Evolutionary conservation across 2,797 vertebrate species (phyloP), one percentile per base, ranked within the genome.

Genomic region (Manis pentadactyla): DNA sequence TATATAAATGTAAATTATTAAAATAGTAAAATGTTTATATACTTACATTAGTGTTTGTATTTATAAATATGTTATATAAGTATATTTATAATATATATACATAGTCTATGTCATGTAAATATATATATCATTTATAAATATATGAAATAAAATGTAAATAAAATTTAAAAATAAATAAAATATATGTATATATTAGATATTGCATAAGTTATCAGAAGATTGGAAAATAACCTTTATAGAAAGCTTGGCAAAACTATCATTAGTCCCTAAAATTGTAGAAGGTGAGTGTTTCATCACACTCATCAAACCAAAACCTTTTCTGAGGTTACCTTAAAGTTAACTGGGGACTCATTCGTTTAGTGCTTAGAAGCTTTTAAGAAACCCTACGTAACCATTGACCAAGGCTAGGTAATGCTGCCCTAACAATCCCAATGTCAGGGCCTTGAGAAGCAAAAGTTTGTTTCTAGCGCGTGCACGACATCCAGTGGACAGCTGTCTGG

Each of bases 161-260:
- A 46, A 10, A 46, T 46, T 46, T 46, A 46, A 46, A 46, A 46
- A 46, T 46, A 46, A 11, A 46, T 42, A 42, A 42, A 8, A 46
- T 46, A 46, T 21, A 15, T 49, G 34, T n/a, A 31, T 64, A 25
- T 74, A 46, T n/a, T 49, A 17, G 31, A 64, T 71, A 53, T 84
- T 42, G 85, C 25, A 0, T 23, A 87, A 81, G 53, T 81, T 66
- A 86, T 53, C 23, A 78, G 69, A 63, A 53, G 11, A 21, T 51
- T 69, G 61, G n/a, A 64, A 89, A 86, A 68, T 49, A 29, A 7
- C 5, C 23, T 71, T 77, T 86, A 77, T 59, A 51, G 74, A 71
- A 96, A 84, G 15, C 14, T 61, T 85, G 55, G 39, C 73, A 92
- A 92, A 77, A 82, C 57, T 61, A 46, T 92, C 49, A 29, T 53